Evolutionary conservation across 1,140 invertebrate species (phyloP).

Genomic region (Pentalonia nigronervosa): DNA sequence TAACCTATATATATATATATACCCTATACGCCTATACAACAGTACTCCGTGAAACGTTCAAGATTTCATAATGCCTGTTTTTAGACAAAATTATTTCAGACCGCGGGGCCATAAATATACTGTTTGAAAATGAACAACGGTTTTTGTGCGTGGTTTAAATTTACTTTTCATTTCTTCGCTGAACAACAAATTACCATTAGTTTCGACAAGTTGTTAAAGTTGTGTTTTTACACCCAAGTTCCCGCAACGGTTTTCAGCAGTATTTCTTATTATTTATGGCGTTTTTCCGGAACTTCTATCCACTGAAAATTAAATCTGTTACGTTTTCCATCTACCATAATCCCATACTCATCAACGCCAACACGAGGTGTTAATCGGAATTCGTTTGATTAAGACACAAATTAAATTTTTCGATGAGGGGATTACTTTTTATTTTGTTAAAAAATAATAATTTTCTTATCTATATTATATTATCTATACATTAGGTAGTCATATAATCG

Average conservation of each 20-base stretch:
- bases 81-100: conserved; percentile 4
- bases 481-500: background rate
- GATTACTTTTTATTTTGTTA: background rate
- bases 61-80: background rate
- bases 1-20: background rate
- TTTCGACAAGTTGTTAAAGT: conserved; percentile 52
- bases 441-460: background rate
- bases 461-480: background rate
- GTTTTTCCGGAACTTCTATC: background rate
- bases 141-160: conserved; percentile 16
- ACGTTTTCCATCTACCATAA: background rate
- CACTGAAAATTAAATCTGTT: conserved; percentile 42
- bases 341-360: background rate
- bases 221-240: conserved; percentile 30
- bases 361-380: background rate
- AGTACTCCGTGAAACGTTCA: background rate
- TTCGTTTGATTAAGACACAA: background rate
- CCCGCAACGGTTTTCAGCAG: background rate
- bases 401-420: background rate
- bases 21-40: too few relatives aligned
- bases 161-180: conserved; percentile 26
- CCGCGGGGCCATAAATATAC: background rate
- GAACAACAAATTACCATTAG: conserved; percentile 54
- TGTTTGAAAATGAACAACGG: background rate
- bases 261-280: conserved; percentile 47